Evolutionary conservation across 2,888 invertebrate genomes (phyloP).

Genomic region (Fragum whitleyi): DNA sequence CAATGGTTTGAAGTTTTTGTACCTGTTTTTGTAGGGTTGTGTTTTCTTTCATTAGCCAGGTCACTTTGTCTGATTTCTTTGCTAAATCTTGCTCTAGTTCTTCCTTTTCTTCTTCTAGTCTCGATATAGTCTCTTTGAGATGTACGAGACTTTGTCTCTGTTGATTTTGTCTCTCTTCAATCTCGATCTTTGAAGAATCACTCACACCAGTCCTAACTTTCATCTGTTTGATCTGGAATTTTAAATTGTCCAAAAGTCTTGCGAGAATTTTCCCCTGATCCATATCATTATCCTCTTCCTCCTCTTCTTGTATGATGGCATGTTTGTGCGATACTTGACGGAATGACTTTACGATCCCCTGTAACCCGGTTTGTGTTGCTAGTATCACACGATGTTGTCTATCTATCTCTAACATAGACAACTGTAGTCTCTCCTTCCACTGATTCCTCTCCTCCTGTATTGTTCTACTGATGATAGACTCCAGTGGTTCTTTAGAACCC

Average conservation of each 20-base stretch:
- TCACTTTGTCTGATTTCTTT: conserved; percentile 66
- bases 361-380: conserved; percentile 66
- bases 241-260: conserved; percentile 64
- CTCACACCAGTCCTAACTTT: conserved; percentile 62
- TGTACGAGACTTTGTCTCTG: conserved; percentile 61
- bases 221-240: conserved; percentile 65
- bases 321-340: conserved; percentile 34
- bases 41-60: conserved; percentile 70
- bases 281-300: conserved; percentile 57
- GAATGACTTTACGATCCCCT: conserved; percentile 67
- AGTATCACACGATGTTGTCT: conserved; percentile 71
- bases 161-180: conserved; percentile 50
- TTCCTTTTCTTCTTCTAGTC: conserved; percentile 64
- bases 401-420: conserved; percentile 75
- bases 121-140: conserved; percentile 63
- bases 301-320: conserved; percentile 48
- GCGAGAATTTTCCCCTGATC: conserved; percentile 50
- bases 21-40: conserved; percentile 66
- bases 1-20: conserved; percentile 71
- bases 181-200: conserved; percentile 49
- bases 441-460: conserved; percentile 76
- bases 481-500: conserved; percentile 40
- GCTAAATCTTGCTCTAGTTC: conserved; percentile 51
- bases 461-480: conserved; percentile 59
- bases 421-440: conserved; percentile 75